These are phyloP conservation scores for Bembecia ichneumoniformis DNA, from an alignment of 2,888 invertebrate species.

Conservation along the genomic window DNA sequence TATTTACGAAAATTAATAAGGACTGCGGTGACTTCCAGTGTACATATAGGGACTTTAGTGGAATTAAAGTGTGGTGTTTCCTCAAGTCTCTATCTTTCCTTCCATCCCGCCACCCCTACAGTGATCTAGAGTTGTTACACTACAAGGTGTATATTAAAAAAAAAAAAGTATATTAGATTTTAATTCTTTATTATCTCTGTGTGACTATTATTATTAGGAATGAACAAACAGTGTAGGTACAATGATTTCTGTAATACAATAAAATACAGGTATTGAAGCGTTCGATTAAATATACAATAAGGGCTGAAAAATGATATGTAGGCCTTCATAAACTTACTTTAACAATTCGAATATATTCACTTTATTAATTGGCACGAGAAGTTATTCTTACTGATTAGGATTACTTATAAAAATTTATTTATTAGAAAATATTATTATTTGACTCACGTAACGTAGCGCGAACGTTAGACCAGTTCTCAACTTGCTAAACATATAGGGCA, in stretches of 20 bases:
- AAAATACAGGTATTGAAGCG: constrained; percentile 9
- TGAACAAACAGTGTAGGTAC: not conserved
- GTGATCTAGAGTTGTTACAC: no score
- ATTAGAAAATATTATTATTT: constrained; percentile 14
- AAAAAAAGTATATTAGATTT: not conserved
- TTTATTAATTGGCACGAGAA: constrained; percentile 44
- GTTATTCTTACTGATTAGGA: constrained; percentile 8
- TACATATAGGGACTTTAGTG: no score
- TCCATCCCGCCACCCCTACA: no score
- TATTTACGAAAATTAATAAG: no score
- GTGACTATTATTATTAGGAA: not conserved
- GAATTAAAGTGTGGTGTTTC: no score
- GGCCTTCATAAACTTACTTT: constrained; percentile 3
- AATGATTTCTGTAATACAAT: not conserved
- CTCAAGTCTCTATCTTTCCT: no score
- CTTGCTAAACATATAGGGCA: no score
- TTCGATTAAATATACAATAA: not conserved
- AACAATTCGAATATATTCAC: constrained; percentile 11
- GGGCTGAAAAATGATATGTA: constrained; percentile 24
- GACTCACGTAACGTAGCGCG: no score
- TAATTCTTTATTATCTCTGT: not conserved
- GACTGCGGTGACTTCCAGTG: no score
- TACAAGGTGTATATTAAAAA: not conserved
- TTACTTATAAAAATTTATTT: constrained; percentile 18
- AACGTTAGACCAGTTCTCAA: no score